Conservation (phyloP, 1,140 invertebrate genomes). For the Bilobella aurantiaca region DNA sequence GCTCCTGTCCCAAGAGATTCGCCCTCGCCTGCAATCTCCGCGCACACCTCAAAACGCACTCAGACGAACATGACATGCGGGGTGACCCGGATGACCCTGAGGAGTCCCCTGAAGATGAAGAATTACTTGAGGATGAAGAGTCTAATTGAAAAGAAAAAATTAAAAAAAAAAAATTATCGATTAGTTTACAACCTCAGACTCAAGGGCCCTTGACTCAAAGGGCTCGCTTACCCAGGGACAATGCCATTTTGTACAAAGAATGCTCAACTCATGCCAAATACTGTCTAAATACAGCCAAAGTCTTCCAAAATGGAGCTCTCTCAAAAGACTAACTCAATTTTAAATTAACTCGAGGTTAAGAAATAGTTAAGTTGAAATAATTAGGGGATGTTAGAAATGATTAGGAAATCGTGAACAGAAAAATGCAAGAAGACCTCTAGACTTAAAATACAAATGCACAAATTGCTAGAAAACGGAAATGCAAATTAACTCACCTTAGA, state of each 20-base stretch:
- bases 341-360: neutral
- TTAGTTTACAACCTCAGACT: no score
- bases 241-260: slow-evolving; percentile 6
- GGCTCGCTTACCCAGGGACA: no score
- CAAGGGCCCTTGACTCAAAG: no score
- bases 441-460: no score
- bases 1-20: slow-evolving; percentile 45
- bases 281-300: neutral
- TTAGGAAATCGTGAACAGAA: no score
- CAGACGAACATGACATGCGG: neutral
- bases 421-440: no score
- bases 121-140: neutral
- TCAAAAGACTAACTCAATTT: neutral
- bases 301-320: neutral
- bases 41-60: slow-evolving; percentile 47
- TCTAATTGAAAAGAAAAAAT: neutral
- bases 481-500: no score
- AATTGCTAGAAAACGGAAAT: no score
- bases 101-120: neutral
- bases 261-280: slow-evolving; percentile 4
- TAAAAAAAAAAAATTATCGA: neutral
- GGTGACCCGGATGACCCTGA: neutral
- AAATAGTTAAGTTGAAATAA: no score
- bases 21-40: slow-evolving; percentile 47
- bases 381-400: no score